A percentile compares a stretch with the other conserved stretches of the same genome.
Evolutionary conservation across 1,140 invertebrate genomes (phyloP).

Genomic region (Anagrus nilaparvatae): DNA sequence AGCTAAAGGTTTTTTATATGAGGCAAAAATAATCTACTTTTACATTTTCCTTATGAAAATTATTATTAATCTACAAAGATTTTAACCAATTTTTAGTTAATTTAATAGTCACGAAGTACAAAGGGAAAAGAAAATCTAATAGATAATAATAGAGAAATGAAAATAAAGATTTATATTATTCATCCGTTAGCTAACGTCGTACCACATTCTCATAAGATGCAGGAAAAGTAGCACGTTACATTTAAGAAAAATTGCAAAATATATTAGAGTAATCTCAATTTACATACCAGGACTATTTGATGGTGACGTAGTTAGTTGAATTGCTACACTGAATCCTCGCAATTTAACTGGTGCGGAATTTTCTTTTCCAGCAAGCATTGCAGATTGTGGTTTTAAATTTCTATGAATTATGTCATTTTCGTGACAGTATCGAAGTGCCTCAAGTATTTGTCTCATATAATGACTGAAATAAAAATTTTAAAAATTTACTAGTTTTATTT

Average conservation of each 20-base stretch:
- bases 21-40: too few relatives aligned
- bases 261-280: constrained; percentile 12
- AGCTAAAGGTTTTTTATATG: too few relatives aligned
- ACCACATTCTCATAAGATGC: constrained; percentile 21
- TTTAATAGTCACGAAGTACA: too few relatives aligned
- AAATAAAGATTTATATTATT: too few relatives aligned
- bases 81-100: too few relatives aligned
- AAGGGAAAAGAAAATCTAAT: too few relatives aligned
- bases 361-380: constrained; percentile 86
- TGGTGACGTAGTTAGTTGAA: constrained; percentile 74
- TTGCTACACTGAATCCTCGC: constrained; percentile 93
- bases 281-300: constrained; percentile 61
- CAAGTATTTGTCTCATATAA: constrained; percentile 94
- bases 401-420: constrained; percentile 95
- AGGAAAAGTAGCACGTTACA: constrained; percentile 13
- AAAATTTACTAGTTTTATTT: too few relatives aligned
- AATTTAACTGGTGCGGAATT: constrained; percentile 97
- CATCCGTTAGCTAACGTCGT: constrained; percentile 29
- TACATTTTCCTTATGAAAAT: too few relatives aligned
- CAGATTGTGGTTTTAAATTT: constrained; percentile 91
- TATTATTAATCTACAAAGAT: too few relatives aligned
- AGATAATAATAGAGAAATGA: too few relatives aligned
- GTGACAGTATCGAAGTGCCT: constrained; percentile 92
- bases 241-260: not conserved
- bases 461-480: constrained; percentile 83